Percentiles rank a stretch among this genome's conserved stretches.
Conservation (phyloP, 2,113 vertebrate species). For the Hassar affinis region DNA sequence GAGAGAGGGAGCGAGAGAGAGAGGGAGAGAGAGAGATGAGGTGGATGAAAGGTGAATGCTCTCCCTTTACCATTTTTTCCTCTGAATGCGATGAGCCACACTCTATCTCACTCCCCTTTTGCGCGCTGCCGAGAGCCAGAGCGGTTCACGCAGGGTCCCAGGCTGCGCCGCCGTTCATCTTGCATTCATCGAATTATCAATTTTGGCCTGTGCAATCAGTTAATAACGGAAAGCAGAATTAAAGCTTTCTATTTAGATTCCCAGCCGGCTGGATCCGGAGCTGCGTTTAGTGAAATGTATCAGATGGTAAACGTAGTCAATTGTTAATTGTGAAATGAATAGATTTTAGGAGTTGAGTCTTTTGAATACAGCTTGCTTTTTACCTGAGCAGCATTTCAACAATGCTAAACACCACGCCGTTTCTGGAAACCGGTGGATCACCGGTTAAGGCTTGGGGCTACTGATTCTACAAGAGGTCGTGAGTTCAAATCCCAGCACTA, state of each 20-base stretch:
- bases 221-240: not conserved
- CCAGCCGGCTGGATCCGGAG: not conserved
- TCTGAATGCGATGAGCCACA: not conserved
- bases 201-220: not conserved
- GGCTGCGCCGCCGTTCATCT: not conserved
- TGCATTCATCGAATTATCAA: not conserved
- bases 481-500: not conserved
- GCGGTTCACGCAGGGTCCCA: not conserved
- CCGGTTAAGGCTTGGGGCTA: not conserved
- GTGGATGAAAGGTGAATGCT: not conserved
- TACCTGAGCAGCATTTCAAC: not conserved
- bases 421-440: not conserved
- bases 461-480: not conserved
- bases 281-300: not conserved
- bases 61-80: not conserved
- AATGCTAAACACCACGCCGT: not conserved
- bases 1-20: not conserved
- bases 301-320: not conserved
- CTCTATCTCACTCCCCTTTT: not conserved
- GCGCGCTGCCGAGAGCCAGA: not conserved
- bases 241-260: not conserved
- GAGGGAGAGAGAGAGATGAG: not conserved
- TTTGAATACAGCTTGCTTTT: not conserved
- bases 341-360: not conserved
- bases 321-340: not conserved